These are phyloP conservation scores for Meda fulgida DNA, from an alignment of 2,797 vertebrate genomes.

Conservation along the genomic window DNA sequence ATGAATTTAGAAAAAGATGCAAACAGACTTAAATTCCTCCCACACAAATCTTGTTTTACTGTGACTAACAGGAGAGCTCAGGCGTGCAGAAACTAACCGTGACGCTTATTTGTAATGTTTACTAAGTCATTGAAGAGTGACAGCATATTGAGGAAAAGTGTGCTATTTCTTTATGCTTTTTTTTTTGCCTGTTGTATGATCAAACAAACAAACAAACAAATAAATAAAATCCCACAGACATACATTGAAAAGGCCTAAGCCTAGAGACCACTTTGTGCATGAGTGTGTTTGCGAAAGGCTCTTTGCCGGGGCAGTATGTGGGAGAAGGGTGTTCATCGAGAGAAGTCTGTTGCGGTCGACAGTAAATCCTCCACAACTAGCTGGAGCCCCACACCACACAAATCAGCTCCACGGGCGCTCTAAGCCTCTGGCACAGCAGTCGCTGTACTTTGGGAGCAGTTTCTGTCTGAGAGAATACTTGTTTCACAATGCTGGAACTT, in stretches of 20 bases:
- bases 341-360: constrained; percentile 56
- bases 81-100: not conserved
- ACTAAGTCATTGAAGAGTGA: not conserved
- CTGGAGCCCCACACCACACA: constrained; percentile 51
- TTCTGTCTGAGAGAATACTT: constrained; percentile 32
- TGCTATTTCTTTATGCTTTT: not conserved
- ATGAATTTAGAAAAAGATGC: constrained; percentile 51
- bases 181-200: not conserved
- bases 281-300: constrained; percentile 8
- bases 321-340: constrained; percentile 50
- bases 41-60: constrained; percentile 34
- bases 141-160: not conserved
- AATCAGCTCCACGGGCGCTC: constrained; percentile 17
- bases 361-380: constrained; percentile 47
- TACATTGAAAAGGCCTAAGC: not conserved
- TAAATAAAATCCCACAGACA: not conserved
- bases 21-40: constrained; percentile 46
- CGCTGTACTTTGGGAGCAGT: constrained; percentile 29
- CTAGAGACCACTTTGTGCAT: not conserved
- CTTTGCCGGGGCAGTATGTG: constrained; percentile 46
- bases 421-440: constrained; percentile 22
- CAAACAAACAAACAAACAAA: not conserved
- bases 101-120: not conserved
- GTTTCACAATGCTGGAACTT: not conserved
- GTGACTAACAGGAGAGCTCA: constrained; percentile 38